Evolutionary conservation across 2,797 vertebrate species (phyloP).

Genomic region (Silurus lanzhouensis): DNA sequence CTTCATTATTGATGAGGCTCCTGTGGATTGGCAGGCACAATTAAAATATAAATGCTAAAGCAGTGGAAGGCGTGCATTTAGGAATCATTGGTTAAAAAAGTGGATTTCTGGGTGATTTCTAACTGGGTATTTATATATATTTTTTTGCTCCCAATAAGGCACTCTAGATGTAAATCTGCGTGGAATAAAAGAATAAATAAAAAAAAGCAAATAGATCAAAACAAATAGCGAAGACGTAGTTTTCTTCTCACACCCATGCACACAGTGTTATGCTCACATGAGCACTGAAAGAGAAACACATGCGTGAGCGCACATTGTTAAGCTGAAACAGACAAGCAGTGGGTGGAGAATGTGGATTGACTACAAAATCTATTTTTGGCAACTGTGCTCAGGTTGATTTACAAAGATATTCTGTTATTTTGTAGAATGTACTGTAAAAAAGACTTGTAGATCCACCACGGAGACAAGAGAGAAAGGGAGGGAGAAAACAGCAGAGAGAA

Average conservation of each 20-base stretch:
- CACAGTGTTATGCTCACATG: constrained; percentile 44
- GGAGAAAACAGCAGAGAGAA: background rate
- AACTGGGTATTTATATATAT: constrained; percentile 76
- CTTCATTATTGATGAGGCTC: constrained; percentile 89
- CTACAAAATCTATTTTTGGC: constrained; percentile 47
- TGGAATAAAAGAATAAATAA: constrained; percentile 4
- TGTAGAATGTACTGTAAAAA: constrained; percentile 30
- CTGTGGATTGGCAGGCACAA: constrained; percentile 80
- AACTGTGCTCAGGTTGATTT: constrained; percentile 43
- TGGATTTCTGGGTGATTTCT: constrained; percentile 76
- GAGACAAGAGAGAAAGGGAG: constrained; percentile 15
- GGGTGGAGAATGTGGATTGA: constrained; percentile 47
- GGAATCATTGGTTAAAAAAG: constrained; percentile 90
- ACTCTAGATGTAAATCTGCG: constrained; percentile 8
- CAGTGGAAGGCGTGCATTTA: constrained; percentile 84
- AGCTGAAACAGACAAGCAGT: constrained; percentile 32
- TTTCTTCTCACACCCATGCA: constrained; percentile 41
- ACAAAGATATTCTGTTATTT: constrained; percentile 25
- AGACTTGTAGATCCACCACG: constrained; percentile 13
- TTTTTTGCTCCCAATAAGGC: background rate
- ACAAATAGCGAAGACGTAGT: constrained; percentile 36
- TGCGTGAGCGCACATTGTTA: constrained; percentile 44
- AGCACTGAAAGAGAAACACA: constrained; percentile 37
- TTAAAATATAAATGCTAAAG: constrained; percentile 96
- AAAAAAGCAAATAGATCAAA: constrained; percentile 21